A percentile compares a stretch with the other conserved stretches of the same genome.
Conservation (phyloP, 2,797 vertebrate genomes). For the Trichosurus vulpecula region DNA sequence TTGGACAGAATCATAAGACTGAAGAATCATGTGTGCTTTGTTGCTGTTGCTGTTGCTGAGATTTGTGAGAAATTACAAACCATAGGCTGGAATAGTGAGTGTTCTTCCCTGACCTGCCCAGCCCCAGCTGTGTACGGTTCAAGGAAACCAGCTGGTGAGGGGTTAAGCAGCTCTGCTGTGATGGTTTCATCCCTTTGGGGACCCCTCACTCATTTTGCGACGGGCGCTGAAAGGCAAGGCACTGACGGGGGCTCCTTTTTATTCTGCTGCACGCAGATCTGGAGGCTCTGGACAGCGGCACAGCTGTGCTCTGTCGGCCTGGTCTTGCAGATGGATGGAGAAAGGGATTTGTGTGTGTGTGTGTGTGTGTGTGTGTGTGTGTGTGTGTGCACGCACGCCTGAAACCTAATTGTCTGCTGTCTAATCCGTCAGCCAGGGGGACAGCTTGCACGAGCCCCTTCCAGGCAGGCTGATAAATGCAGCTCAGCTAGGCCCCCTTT, state of each 20-base stretch:
- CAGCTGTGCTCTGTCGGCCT: slow-evolving; percentile 80
- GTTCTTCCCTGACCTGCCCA: neutral
- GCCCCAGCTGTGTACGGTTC: neutral
- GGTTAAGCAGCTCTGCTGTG: slow-evolving; percentile 82
- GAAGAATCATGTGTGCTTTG: neutral
- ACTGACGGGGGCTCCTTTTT: slow-evolving; percentile 55
- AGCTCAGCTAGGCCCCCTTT: slow-evolving; percentile 69
- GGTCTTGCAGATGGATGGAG: slow-evolving; percentile 81
- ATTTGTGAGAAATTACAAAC: neutral
- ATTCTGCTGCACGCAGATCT: slow-evolving; percentile 74
- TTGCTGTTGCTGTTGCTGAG: neutral
- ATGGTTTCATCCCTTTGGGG: slow-evolving; percentile 85
- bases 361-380: slow-evolving; percentile 59
- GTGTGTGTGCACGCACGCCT: slow-evolving; percentile 61
- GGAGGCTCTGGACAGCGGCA: slow-evolving; percentile 68
- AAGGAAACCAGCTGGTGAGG: slow-evolving; percentile 39
- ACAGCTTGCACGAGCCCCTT: slow-evolving; percentile 84
- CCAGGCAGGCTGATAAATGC: slow-evolving; percentile 84
- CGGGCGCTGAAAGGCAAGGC: slow-evolving; percentile 77
- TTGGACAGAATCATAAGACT: neutral
- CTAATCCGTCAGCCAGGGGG: slow-evolving; percentile 87
- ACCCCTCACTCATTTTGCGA: slow-evolving; percentile 80
- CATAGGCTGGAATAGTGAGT: neutral
- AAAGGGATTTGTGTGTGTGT: slow-evolving; percentile 69
- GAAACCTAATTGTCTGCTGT: slow-evolving; percentile 88